Conservation (phyloP, 2,888 invertebrate genomes). For the Pollenia angustigena region DNA sequence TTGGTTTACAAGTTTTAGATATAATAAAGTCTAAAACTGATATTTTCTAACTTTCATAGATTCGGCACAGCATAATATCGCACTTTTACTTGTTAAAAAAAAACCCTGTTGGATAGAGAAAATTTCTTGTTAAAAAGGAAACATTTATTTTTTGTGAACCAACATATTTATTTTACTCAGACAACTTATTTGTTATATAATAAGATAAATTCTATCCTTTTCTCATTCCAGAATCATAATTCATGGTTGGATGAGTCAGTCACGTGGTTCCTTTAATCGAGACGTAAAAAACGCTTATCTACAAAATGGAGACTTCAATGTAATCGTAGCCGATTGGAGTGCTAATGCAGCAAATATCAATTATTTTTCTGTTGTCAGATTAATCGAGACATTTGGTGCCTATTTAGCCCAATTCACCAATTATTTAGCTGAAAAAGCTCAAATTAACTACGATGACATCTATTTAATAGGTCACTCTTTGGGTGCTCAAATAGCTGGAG, state of each 20-base stretch:
- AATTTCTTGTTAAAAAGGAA: too few relatives aligned
- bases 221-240: constrained; percentile 76
- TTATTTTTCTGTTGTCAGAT: constrained; percentile 79
- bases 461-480: constrained; percentile 83
- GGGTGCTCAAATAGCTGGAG: constrained; percentile 83
- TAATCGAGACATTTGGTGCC: constrained; percentile 79
- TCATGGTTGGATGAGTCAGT: constrained; percentile 82
- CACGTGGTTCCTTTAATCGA: constrained; percentile 79
- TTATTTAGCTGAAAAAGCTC: constrained; percentile 75
- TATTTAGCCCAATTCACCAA: constrained; percentile 79
- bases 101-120: too few relatives aligned
- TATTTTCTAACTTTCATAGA: too few relatives aligned
- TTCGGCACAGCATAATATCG: too few relatives aligned
- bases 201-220: background rate
- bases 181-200: too few relatives aligned
- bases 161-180: background rate
- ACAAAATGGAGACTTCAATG: constrained; percentile 78
- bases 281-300: constrained; percentile 80
- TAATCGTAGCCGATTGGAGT: constrained; percentile 82
- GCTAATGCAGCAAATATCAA: constrained; percentile 79
- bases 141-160: background rate
- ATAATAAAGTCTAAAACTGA: too few relatives aligned
- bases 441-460: constrained; percentile 76
- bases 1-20: too few relatives aligned
- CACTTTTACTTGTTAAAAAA: too few relatives aligned